Evolutionary conservation across 2,888 invertebrate species (phyloP), one percentile per base, ranked within the genome.

Genomic region (Cryptus viduatorius): DNA sequence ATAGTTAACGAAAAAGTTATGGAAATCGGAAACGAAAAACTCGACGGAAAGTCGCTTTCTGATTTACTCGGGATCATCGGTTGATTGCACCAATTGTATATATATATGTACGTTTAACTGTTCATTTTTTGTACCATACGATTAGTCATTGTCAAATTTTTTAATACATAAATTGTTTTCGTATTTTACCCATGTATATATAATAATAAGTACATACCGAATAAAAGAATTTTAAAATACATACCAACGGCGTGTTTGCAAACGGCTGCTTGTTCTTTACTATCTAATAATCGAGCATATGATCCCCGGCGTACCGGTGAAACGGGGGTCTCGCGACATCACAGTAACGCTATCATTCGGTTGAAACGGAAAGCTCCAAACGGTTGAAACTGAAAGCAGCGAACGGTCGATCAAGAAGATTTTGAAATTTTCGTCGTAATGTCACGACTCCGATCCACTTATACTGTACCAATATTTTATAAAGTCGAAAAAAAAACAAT

Each of bases 41-140:
- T 92, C 12, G 42, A 82, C 3, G 72, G 79, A 12, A 84, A 59
- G 46, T 75, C 85, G 0, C 0, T 89, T 0, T 4, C 4, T 0
- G 89, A 90, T 0, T 29, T 92, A 29, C 0, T 87, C 2, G 37
- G 14, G 0, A 24, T 89, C 0, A 8, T 89, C 7, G 44, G 53
- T 31, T 88, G 78, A 87, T 82, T 4, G 8, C 16, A 14, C 31
- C 12, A 8, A 53, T 19, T 16, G 19, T 16, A 16, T 19, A 53
- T 53, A 16, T 50, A 50, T 12, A 12, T 50, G n/a, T 50, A 37
- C 37, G 37, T 37, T 5, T 37, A 37, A 19, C n/a, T 5, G 10
- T 53, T 53, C 3, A 19, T 53, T 19, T 53, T 19, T 53, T 37
- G 37, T 37, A 37, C 37, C 8, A 7, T 37, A 37, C 37, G 7